Evolutionary conservation across 2,797 vertebrate genomes (phyloP), one percentile per base, ranked within the genome.

Genomic region (Sebastes ruberrimus): DNA sequence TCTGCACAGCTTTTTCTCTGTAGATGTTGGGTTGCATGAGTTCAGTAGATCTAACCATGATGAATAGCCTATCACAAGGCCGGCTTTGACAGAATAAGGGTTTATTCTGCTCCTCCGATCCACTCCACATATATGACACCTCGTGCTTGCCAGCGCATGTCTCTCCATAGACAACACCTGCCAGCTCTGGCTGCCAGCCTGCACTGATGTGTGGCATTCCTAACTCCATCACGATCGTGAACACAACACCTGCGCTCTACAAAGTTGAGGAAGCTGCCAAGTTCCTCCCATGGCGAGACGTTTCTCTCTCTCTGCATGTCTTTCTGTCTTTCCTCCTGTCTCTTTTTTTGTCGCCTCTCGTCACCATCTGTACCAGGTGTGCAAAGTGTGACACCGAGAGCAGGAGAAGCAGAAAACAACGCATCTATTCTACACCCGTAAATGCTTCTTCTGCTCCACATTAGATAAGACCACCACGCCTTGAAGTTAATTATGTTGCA

Each of bases 211-310:
- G 82, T 80, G 81, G 70, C 80, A 69, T 84, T 73, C 76, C 77
- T 76, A 85, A 84, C 87, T 88, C 75, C 23, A 91, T 92, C 85
- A 82, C 61, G 59, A 83, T 86, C 64, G 63, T 64, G 74, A 87
- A 61, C 75, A 77, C 85, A 81, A 83, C 88, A 92, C 86, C 88
- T 93, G 88, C 66, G 13, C 86, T 85, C 87, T 84, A 75, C 74
- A 86, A 81, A 86, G 73, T 61, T 74, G 49, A 35, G 59, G 64
- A 80, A 77, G 76, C 82, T 89, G 89, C 89, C 85, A 89, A 63
- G 63, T 66, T 87, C 33, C 53, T 82, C 79, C 81, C 66, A 46
- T 53, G 72, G 62, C 53, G 80, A 82, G 30, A 68, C 7, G 1
- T 46, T 16, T 74, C 52, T 68, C 57, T 76, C 56, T 78, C 46